phyloP scores from a whole-genome alignment of 1,140 invertebrate species.

The Piezodorus guildinii region DNA sequence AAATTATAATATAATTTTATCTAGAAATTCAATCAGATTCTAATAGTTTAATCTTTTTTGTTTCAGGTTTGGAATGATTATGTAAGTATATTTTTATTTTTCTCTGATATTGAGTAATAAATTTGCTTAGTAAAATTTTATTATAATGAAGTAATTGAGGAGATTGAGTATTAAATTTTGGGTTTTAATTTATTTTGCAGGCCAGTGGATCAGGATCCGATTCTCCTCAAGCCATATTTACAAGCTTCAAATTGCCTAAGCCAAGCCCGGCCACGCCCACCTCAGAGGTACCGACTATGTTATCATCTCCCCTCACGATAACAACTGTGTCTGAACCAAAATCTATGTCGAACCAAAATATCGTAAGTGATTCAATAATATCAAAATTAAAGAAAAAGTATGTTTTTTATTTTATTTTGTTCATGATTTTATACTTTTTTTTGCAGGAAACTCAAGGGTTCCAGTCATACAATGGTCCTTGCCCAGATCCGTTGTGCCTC shows the following conservation, averaged over 20 bases:
- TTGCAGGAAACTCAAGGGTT: conserved; percentile 44
- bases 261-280: conserved; percentile 30
- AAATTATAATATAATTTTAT: neutral
- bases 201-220: conserved; percentile 38
- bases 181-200: conserved; percentile 19
- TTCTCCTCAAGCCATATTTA: conserved; percentile 82
- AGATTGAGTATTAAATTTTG: neutral
- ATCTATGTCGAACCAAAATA: neutral
- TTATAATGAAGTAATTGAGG: neutral
- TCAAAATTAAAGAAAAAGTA: no score
- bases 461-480: conserved; percentile 47
- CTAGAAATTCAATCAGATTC: neutral
- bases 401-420: neutral
- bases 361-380: neutral
- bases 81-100: conserved; percentile 39
- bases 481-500: conserved; percentile 51
- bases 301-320: conserved; percentile 21
- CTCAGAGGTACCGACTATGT: neutral
- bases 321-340: conserved; percentile 20
- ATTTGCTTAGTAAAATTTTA: neutral
- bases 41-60: conserved; percentile 26
- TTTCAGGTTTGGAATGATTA: conserved; percentile 63
- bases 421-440: conserved; percentile 15
- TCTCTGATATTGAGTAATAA: neutral
- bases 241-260: conserved; percentile 83